These are phyloP conservation scores for Aromia moschata DNA, from an alignment of 2,888 invertebrate genomes.

Conservation along the genomic window DNA sequence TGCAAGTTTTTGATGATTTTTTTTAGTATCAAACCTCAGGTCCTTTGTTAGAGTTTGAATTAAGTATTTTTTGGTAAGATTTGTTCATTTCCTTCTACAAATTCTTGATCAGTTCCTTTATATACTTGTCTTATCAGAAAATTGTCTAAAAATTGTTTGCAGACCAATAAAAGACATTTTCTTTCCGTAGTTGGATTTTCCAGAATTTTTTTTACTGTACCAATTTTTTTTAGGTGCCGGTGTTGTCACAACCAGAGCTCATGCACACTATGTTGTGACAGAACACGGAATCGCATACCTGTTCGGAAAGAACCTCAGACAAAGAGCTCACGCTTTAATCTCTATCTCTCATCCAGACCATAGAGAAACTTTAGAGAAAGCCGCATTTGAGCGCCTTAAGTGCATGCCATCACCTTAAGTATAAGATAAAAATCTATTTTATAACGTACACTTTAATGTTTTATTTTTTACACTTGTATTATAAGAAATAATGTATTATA, in stretches of 20 bases:
- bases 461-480: slow-evolving; percentile 23
- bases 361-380: slow-evolving; percentile 83
- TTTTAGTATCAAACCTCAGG: too few species aligned
- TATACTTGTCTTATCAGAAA: too few species aligned
- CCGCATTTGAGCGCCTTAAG: slow-evolving; percentile 85
- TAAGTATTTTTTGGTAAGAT: too few species aligned
- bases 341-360: slow-evolving; percentile 91
- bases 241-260: slow-evolving; percentile 92
- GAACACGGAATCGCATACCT: slow-evolving; percentile 90
- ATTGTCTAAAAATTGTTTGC: too few species aligned
- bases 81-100: too few species aligned
- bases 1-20: too few species aligned
- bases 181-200: too few species aligned
- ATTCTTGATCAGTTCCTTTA: too few species aligned
- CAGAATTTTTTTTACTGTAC: too few species aligned
- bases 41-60: too few species aligned
- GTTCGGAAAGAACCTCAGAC: slow-evolving; percentile 89
- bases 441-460: slow-evolving; percentile 11
- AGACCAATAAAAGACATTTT: too few species aligned
- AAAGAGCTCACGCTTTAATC: slow-evolving; percentile 90
- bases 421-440: slow-evolving; percentile 17
- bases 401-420: slow-evolving; percentile 71
- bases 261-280: slow-evolving; percentile 93
- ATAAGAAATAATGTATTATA: slow-evolving; percentile 12
- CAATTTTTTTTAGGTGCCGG: slow-evolving; percentile 76